A percentile compares a stretch with the other conserved stretches of the same genome.
Evolutionary conservation across 2,113 vertebrate species (phyloP).

Genomic region (Trochalopteron elliotii): DNA sequence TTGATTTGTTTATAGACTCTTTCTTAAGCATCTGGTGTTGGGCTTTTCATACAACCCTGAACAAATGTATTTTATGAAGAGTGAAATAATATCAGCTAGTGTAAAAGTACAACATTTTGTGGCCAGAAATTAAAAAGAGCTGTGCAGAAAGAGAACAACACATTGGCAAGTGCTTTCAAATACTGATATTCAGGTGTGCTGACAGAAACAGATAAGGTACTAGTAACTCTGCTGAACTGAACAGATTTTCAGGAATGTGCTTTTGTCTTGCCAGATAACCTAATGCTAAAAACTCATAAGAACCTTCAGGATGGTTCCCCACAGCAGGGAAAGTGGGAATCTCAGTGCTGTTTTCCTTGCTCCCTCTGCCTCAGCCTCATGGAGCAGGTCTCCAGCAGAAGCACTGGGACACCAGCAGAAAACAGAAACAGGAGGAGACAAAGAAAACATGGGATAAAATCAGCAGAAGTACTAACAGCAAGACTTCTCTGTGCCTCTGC

Average conservation of each 20-base stretch:
- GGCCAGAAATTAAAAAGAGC: neutral
- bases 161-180: neutral
- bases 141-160: neutral
- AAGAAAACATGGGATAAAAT: neutral
- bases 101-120: neutral
- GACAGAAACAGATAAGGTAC: neutral
- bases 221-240: neutral
- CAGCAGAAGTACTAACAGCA: neutral
- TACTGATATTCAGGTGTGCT: neutral
- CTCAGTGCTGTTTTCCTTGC: neutral
- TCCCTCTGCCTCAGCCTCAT: accelerated
- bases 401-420: neutral
- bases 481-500: neutral
- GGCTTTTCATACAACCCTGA: neutral
- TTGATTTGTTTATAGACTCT: neutral
- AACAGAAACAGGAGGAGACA: neutral
- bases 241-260: neutral
- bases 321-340: neutral
- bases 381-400: neutral
- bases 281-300: accelerated
- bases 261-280: neutral
- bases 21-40: neutral
- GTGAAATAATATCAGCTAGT: neutral
- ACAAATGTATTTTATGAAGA: neutral
- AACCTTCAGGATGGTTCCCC: neutral